Base-by-base conservation (phyloP, 2,797 vertebrate genomes). In the Gadopsis bispinosus region DNA sequence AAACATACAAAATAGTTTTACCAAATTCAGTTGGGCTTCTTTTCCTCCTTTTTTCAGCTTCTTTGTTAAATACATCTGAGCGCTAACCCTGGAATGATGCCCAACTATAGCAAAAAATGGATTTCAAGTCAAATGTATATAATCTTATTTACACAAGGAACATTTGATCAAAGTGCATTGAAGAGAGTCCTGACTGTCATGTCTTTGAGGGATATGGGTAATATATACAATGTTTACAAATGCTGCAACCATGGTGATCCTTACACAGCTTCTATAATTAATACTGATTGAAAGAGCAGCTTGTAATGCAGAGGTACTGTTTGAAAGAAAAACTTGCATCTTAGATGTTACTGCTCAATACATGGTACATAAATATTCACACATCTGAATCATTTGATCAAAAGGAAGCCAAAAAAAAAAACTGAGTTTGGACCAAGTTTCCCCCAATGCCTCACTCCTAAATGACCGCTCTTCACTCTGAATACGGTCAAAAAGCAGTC, bases 1-100 rank as follows among this genome's bases (percentile, higher is more conserved):
- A 97, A 97, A 99, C 97, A 96, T 95, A 98, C 95, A 98, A 98
- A 97, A 99, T 97, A 96, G 92, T 94, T 96, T 94, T 97, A 97
- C 96, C 97, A 98, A 98, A 97, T 92, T 83, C 87, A 85, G 85
- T 83, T 69, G 45, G 8, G 9, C 19, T 92, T 88, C 93, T 81
- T 45, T 51, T 5, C 12, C 7, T 11, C 37, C 45, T 69, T 53
- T 58, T 77, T 73, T 93, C 88, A 20, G 53, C 8, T 93, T 88
- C 91, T 80, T 78, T 91, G 93, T 94, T 95, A 96, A 95, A 96
- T 96, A 97, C 95, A 95, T 97, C 95, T 96, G 95, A 95, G 69
- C 93, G 96, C 94, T 96, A 94, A 90, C 95, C 96, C 96, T 96
- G 96, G 96, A 96, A 95, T 93, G 95, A 93, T 94, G 93, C 95